A percentile compares a stretch with the other conserved stretches of the same genome.
phyloP scores from a whole-genome alignment of 2,797 vertebrate species.

The Sebastes trivittatus region DNA sequence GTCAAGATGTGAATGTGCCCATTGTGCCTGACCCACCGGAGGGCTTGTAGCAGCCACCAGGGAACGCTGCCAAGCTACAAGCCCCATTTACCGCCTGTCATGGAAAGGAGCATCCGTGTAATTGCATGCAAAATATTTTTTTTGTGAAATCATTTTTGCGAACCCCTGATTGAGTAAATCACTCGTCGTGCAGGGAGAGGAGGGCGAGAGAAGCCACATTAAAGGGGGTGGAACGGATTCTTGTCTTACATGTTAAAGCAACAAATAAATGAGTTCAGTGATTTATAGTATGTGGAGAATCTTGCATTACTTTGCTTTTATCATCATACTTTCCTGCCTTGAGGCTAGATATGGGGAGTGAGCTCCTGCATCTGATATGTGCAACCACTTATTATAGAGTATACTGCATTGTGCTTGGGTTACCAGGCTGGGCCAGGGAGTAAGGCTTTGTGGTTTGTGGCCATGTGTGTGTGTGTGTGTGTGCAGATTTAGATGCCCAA shows the following conservation, averaged over 20 bases:
- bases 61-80: slow-evolving; percentile 64
- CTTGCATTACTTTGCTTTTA: slow-evolving; percentile 33
- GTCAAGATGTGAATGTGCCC: slow-evolving; percentile 82
- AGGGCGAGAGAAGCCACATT: slow-evolving; percentile 13
- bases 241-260: slow-evolving; percentile 5
- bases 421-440: slow-evolving; percentile 69
- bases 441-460: slow-evolving; percentile 75
- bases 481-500: slow-evolving; percentile 60
- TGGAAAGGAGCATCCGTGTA: slow-evolving; percentile 74
- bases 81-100: slow-evolving; percentile 65
- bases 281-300: slow-evolving; percentile 33
- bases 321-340: slow-evolving; percentile 48
- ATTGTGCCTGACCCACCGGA: slow-evolving; percentile 75
- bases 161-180: slow-evolving; percentile 49
- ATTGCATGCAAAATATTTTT: slow-evolving; percentile 78
- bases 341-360: slow-evolving; percentile 46
- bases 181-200: slow-evolving; percentile 23
- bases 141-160: slow-evolving; percentile 49
- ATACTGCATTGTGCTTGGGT: slow-evolving; percentile 78
- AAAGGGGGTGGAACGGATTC: slow-evolving; percentile 23
- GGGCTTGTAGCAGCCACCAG: slow-evolving; percentile 44
- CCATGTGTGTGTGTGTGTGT: slow-evolving; percentile 41
- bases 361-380: slow-evolving; percentile 68
- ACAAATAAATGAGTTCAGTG: slow-evolving; percentile 27
- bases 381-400: slow-evolving; percentile 76